Conservation (phyloP, 2,113 vertebrate genomes). For the Panthera leo region DNA sequence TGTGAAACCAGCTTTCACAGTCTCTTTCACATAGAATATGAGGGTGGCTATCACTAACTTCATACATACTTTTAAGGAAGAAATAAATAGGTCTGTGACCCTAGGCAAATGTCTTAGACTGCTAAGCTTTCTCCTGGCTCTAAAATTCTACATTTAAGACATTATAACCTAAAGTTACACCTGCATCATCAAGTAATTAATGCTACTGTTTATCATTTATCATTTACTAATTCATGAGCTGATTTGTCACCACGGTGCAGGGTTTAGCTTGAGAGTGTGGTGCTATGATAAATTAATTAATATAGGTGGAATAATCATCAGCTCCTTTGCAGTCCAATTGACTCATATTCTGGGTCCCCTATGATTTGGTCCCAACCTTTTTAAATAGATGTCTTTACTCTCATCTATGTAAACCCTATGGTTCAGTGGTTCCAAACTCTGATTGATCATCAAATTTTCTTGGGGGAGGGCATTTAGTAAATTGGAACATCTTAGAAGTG, state of each 20-base stretch:
- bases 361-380: not conserved
- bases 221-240: not conserved
- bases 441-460: not conserved
- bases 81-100: not conserved
- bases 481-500: not conserved
- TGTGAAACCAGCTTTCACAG: not conserved
- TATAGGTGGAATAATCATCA: not conserved
- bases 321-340: not conserved
- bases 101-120: constrained; percentile 6
- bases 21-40: not conserved
- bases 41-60: not conserved
- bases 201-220: not conserved
- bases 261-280: not conserved
- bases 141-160: constrained; percentile 14
- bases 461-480: not conserved
- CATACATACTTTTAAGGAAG: not conserved
- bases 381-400: not conserved
- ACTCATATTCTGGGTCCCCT: not conserved
- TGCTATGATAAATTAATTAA: not conserved
- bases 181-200: not conserved
- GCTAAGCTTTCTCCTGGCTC: not conserved
- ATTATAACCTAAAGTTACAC: not conserved
- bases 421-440: not conserved
- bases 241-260: not conserved
- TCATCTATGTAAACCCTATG: not conserved